Conservation (phyloP, 2,888 invertebrate species). For the Vesta saturnalis region DNA sequence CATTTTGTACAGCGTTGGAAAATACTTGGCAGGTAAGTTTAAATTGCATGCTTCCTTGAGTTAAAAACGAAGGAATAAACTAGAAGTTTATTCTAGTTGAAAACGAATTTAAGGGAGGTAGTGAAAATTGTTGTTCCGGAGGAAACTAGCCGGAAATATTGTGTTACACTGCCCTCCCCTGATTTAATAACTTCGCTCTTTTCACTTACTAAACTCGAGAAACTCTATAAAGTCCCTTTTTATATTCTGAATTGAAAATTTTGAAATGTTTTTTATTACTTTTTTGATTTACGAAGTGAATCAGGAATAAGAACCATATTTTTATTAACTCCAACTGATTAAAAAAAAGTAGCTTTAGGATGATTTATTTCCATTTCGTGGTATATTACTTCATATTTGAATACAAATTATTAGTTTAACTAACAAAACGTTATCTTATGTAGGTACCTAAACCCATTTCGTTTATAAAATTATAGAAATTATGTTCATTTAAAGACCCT, state of each 20-base stretch:
- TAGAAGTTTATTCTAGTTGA: neutral
- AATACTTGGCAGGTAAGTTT: slow-evolving; percentile 66
- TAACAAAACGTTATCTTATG: no score
- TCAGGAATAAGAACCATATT: no score
- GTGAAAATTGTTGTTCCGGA: slow-evolving; percentile 63
- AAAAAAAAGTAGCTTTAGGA: no score
- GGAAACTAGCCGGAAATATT: slow-evolving; percentile 65
- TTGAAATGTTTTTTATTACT: no score
- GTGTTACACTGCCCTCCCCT: slow-evolving; percentile 59
- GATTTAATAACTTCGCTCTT: slow-evolving; percentile 59
- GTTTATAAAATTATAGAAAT: slow-evolving; percentile 13
- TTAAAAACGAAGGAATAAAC: neutral
- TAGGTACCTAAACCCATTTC: no score
- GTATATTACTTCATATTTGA: no score
- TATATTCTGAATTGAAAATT: neutral
- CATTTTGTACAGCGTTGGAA: slow-evolving; percentile 65
- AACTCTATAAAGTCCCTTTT: neutral
- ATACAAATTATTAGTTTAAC: no score
- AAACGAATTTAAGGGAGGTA: slow-evolving; percentile 28
- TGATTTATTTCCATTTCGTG: no score
- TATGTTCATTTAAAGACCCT: slow-evolving; percentile 34
- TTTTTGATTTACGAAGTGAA: no score
- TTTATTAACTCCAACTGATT: no score
- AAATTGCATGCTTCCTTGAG: neutral
- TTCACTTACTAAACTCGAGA: neutral